Percentiles rank a stretch among this genome's conserved stretches.
phyloP scores from a whole-genome alignment of 2,888 invertebrate genomes.

The Tyria jacobaeae region DNA sequence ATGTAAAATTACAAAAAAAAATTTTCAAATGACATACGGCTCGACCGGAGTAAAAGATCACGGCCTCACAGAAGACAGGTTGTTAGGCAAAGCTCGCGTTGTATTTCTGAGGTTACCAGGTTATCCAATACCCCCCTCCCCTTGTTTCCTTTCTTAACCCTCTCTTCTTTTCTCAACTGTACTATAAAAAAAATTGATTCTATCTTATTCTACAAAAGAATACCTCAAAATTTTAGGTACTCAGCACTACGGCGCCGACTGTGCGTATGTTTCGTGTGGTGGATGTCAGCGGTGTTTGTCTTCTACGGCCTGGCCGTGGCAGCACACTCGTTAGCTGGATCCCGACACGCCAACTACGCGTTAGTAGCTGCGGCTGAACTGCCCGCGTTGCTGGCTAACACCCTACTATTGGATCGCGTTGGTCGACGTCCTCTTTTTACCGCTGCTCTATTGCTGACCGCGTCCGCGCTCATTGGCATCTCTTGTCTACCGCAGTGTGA shows the following conservation, averaged over 20 bases:
- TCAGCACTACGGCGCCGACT: slow-evolving; percentile 72
- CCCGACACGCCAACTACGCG: slow-evolving; percentile 74
- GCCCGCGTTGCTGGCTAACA: slow-evolving; percentile 75
- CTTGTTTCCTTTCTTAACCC: too few relatives aligned
- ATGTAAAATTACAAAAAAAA: too few relatives aligned
- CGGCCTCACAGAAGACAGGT: too few relatives aligned
- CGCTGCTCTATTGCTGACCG: slow-evolving; percentile 73
- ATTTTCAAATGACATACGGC: too few relatives aligned
- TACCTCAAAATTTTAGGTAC: slow-evolving; percentile 59
- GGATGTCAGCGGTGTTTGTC: slow-evolving; percentile 79
- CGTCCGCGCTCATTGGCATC: slow-evolving; percentile 67
- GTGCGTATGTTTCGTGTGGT: slow-evolving; percentile 78
- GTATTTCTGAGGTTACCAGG: too few relatives aligned
- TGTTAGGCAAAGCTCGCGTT: too few relatives aligned
- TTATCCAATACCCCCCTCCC: too few relatives aligned
- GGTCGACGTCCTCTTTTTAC: slow-evolving; percentile 77
- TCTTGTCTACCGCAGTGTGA: slow-evolving; percentile 66
- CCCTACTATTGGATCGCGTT: slow-evolving; percentile 75
- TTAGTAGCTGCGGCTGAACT: slow-evolving; percentile 76
- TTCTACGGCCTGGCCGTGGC: slow-evolving; percentile 81
- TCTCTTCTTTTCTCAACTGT: too few relatives aligned
- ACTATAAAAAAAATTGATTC: too few relatives aligned
- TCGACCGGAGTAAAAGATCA: too few relatives aligned
- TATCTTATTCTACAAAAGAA: not conserved
- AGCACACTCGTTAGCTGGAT: slow-evolving; percentile 72